Conservation (phyloP, 1,140 invertebrate species). For the Heliconius congener region DNA sequence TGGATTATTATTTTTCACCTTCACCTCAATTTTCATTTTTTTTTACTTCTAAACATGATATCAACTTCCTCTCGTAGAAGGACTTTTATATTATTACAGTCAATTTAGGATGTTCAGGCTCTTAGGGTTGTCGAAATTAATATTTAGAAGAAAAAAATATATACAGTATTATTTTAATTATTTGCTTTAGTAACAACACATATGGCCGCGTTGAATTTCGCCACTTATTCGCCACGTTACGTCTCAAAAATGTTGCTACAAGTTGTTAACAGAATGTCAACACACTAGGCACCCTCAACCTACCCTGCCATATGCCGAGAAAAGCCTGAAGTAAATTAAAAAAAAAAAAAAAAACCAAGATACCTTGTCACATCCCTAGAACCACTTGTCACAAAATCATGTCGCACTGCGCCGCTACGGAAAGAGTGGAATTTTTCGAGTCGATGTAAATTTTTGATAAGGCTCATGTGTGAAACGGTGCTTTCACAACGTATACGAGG, state of each 20-base stretch:
- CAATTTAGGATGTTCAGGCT: slow-evolving; percentile 31
- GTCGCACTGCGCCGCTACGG: slow-evolving; percentile 23
- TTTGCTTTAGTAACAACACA: too few species aligned
- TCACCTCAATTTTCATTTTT: slow-evolving; percentile 2
- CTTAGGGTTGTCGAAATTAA: slow-evolving; percentile 22
- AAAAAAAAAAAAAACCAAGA: background rate
- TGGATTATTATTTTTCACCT: slow-evolving; percentile 14
- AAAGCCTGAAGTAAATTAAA: background rate
- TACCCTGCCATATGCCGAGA: too few species aligned
- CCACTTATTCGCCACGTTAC: too few species aligned
- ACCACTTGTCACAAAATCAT: slow-evolving; percentile 22
- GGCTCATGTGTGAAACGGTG: slow-evolving; percentile 31
- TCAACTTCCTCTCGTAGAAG: background rate
- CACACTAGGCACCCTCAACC: too few species aligned
- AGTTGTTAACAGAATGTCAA: too few species aligned
- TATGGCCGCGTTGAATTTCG: too few species aligned
- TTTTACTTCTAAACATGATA: slow-evolving; percentile 15
- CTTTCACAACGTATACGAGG: slow-evolving; percentile 25
- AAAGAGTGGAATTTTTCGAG: slow-evolving; percentile 29
- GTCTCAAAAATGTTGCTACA: too few species aligned
- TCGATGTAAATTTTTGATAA: slow-evolving; percentile 39
- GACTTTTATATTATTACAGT: slow-evolving; percentile 22
- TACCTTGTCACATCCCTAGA: slow-evolving; percentile 13
- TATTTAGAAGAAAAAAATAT: background rate
- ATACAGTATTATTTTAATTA: too few species aligned